A percentile compares a stretch with the other conserved stretches of the same genome.
phyloP scores from a whole-genome alignment of 2,113 vertebrate genomes.

The Condylura cristata region DNA sequence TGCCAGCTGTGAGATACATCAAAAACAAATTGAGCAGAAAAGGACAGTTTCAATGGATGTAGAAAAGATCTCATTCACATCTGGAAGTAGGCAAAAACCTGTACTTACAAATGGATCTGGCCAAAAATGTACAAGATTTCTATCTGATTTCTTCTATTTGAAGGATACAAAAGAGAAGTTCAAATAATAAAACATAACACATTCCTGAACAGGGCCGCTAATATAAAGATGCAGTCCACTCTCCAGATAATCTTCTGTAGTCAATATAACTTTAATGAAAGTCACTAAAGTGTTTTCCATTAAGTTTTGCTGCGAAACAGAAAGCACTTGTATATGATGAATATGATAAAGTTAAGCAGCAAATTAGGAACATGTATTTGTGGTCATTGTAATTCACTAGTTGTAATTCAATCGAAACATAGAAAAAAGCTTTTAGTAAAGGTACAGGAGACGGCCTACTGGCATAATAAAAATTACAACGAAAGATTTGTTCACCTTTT shows the following conservation, averaged over 20 bases:
- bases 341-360: neutral
- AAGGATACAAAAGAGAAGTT: neutral
- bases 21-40: slow-evolving; percentile 1
- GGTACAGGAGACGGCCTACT: neutral
- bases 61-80: neutral
- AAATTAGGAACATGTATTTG: neutral
- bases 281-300: neutral
- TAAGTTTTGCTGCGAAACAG: slow-evolving; percentile 1
- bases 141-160: no score
- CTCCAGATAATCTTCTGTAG: neutral
- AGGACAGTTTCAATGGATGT: neutral
- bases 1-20: neutral
- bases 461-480: neutral
- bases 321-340: neutral
- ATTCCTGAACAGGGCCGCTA: neutral
- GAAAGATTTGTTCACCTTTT: neutral
- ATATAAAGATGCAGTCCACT: neutral
- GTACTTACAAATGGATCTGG: neutral
- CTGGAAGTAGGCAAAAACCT: slow-evolving; percentile 1
- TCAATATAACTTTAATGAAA: neutral
- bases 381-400: slow-evolving; percentile 10
- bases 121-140: neutral
- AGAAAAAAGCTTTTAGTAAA: neutral
- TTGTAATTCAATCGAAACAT: slow-evolving; percentile 1
- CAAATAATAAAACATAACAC: neutral